Evolutionary conservation across 2,113 vertebrate species (phyloP).

Genomic region (Cyprinus carpio): DNA sequence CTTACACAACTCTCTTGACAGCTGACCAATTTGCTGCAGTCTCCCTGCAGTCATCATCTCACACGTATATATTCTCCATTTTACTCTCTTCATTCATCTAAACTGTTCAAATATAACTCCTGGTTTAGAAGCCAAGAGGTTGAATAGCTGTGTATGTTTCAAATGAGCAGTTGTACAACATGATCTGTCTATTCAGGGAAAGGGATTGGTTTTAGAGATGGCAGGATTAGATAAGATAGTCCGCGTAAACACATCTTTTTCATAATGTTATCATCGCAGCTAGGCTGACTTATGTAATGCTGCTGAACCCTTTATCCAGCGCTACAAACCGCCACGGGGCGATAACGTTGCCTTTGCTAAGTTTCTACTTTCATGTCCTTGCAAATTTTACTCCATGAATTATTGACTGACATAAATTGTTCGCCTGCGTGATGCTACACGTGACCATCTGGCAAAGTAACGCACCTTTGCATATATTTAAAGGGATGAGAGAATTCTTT

Average conservation of each 20-base stretch:
- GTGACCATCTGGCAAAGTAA: neutral
- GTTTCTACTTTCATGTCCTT: neutral
- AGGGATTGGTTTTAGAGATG: conserved; percentile 56
- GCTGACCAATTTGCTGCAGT: conserved; percentile 58
- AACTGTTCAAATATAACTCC: neutral
- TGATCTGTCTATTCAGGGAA: conserved; percentile 11
- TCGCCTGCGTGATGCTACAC: neutral
- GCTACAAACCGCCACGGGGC: neutral
- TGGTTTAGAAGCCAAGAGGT: neutral
- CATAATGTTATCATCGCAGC: conserved; percentile 33
- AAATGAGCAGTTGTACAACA: neutral
- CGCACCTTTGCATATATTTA: neutral
- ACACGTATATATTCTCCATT: neutral
- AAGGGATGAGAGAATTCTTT: neutral
- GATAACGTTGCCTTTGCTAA: neutral
- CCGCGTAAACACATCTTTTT: conserved; percentile 54
- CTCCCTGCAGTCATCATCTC: conserved; percentile 47
- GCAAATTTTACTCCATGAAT: neutral
- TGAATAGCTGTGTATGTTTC: neutral
- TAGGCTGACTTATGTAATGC: conserved; percentile 31
- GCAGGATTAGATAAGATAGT: conserved; percentile 55
- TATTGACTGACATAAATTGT: neutral
- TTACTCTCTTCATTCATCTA: neutral
- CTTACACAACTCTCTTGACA: neutral
- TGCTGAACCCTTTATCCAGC: neutral